Evolutionary conservation across 1,140 invertebrate genomes (phyloP).

Genomic region (Aphidius ervi): DNA sequence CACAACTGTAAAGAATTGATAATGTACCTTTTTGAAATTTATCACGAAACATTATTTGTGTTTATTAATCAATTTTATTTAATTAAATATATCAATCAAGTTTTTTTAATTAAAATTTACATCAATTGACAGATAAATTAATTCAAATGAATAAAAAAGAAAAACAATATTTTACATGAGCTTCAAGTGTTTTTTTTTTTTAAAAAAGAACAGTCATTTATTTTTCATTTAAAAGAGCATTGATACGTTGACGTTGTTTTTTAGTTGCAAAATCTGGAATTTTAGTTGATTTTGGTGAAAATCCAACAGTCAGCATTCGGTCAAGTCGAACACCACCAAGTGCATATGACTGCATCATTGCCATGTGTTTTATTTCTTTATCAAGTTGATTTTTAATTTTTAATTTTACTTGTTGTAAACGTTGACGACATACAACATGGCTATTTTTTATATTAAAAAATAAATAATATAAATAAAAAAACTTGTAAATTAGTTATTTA

Average conservation of each 20-base stretch:
- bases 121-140: background rate
- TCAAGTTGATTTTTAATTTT: slow-evolving; percentile 39
- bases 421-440: slow-evolving; percentile 37
- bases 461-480: slow-evolving; percentile 1
- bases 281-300: slow-evolving; percentile 32
- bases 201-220: slow-evolving; percentile 8
- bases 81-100: too few species aligned
- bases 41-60: slow-evolving; percentile 82
- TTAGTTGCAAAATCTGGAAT: slow-evolving; percentile 37
- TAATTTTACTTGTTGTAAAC: slow-evolving; percentile 32
- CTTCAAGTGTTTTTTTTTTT: background rate
- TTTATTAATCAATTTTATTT: background rate
- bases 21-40: slow-evolving; percentile 89
- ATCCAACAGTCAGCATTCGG: slow-evolving; percentile 42
- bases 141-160: slow-evolving; percentile 1
- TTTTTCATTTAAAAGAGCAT: slow-evolving; percentile 31
- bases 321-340: slow-evolving; percentile 42
- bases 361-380: slow-evolving; percentile 40
- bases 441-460: slow-evolving; percentile 22
- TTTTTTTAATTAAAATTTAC: background rate
- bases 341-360: slow-evolving; percentile 42
- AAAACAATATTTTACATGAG: background rate
- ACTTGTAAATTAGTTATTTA: background rate
- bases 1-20: slow-evolving; percentile 89
- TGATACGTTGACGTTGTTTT: slow-evolving; percentile 35